Base-by-base conservation (phyloP, 2,797 vertebrate species). In the Manis javanica region DNA sequence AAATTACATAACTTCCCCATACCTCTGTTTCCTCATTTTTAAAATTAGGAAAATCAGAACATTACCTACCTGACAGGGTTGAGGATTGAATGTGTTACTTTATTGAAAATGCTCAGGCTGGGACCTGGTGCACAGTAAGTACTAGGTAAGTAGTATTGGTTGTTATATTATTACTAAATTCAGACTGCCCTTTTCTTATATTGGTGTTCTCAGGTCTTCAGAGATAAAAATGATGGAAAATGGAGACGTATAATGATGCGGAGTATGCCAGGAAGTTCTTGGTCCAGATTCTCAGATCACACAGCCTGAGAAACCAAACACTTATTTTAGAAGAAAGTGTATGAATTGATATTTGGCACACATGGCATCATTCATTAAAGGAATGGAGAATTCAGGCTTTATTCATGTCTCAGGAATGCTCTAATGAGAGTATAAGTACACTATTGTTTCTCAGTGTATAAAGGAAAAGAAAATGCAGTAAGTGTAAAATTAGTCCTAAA, bases 391-490 rank as follows among this genome's bases (percentile, higher is more conserved):
- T 77, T 57, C 18, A 7, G n/a, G 59, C n/a, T 68, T 90, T 57
- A 87, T 42, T 89, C 75, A 59, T 5, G 61, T 53, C 69, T 77
- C 93, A 64, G 90, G 84, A 91, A 91, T 46, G 66, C n/a, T 84
- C 71, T 83, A 15, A n/a, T 4, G 37, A 21, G 79, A 57, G n/a
- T 24, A 0, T 34, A 82, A 95, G 14, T 3, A 6, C 7, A 3
- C 37, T 23, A 79, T 39, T 91, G 61, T 68, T 90, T 75, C 57
- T 75, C 15, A 7, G 15, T 9, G 21, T 14, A 13, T 21, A 64
- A 81, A 95, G 71, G 74, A 77, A 89, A 89, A 68, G 72, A 78
- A 81, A 82, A 92, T 8, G 0, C 0, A 23, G 5, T 1, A 10
- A 49, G 24, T 9, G 31, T 79, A 66, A 85, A 66, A 53, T 66